A percentile compares a stretch with the other conserved stretches of the same genome.
phyloP scores from a whole-genome alignment of 2,113 vertebrate genomes.

The Phalacrocorax pelagicus region DNA sequence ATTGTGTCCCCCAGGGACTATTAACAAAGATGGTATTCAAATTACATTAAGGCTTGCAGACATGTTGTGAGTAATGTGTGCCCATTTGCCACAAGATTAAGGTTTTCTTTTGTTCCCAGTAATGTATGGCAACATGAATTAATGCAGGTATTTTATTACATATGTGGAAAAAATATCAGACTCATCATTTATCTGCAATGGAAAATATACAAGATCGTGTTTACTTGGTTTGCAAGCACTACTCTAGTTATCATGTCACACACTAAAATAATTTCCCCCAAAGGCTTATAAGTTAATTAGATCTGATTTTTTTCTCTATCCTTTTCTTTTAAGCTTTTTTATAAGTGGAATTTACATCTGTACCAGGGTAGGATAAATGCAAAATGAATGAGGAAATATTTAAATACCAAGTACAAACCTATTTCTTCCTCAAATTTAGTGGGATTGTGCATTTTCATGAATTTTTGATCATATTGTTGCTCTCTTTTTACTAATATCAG shows the following conservation, averaged over 20 bases:
- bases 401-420: neutral
- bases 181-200: neutral
- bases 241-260: neutral
- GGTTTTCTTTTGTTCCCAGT: neutral
- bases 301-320: neutral
- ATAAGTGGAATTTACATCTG: neutral
- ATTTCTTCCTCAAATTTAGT: neutral
- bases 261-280: neutral
- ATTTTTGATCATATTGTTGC: neutral
- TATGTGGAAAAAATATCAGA: neutral
- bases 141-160: constrained; percentile 25
- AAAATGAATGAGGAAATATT: neutral
- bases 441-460: neutral
- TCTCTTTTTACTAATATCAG: neutral
- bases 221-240: neutral
- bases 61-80: neutral
- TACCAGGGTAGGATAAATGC: neutral
- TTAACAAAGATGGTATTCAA: constrained; percentile 41
- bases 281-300: constrained; percentile 17
- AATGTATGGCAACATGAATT: neutral
- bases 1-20: neutral
- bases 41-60: constrained; percentile 22
- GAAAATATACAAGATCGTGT: neutral
- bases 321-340: neutral
- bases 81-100: constrained; percentile 22